phyloP scores from a whole-genome alignment of 1,140 invertebrate genomes.

The Heliconius eleuchia region DNA sequence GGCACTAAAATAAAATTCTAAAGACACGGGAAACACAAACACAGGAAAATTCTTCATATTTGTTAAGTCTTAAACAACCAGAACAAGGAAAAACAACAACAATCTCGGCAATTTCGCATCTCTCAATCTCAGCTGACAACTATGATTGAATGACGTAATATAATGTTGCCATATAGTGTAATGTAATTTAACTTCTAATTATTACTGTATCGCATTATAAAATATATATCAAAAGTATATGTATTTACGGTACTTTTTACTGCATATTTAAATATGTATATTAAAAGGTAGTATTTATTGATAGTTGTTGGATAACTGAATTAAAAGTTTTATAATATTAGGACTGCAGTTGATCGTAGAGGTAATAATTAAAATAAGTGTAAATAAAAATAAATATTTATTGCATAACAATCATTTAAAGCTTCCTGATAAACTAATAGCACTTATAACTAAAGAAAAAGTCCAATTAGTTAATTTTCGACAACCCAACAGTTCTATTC shows the following conservation, averaged over 20 bases:
- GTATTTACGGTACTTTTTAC: too few relatives aligned
- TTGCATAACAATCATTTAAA: slow-evolving; percentile 27
- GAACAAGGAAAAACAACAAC: slow-evolving; percentile 60
- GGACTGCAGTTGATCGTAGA: too few relatives aligned
- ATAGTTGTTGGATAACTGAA: too few relatives aligned
- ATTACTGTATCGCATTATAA: too few relatives aligned
- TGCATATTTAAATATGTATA: too few relatives aligned
- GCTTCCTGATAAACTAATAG: slow-evolving; percentile 24
- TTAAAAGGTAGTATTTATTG: too few relatives aligned
- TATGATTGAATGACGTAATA: background rate
- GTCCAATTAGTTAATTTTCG: background rate
- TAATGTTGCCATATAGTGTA: slow-evolving; percentile 1
- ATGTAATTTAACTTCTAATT: background rate
- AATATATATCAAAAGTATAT: too few relatives aligned
- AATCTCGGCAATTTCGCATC: slow-evolving; percentile 42
- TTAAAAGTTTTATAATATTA: too few relatives aligned
- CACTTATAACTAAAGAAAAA: slow-evolving; percentile 15
- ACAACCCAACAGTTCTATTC: background rate
- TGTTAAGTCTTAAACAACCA: slow-evolving; percentile 40
- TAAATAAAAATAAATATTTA: slow-evolving; percentile 21
- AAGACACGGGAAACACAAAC: slow-evolving; percentile 90
- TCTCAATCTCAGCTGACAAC: slow-evolving; percentile 19
- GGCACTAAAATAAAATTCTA: slow-evolving; percentile 90
- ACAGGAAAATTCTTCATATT: slow-evolving; percentile 86
- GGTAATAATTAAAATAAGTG: background rate